Conservation (phyloP, 2,113 vertebrate genomes). For the Hippocampus mohnikei region DNA sequence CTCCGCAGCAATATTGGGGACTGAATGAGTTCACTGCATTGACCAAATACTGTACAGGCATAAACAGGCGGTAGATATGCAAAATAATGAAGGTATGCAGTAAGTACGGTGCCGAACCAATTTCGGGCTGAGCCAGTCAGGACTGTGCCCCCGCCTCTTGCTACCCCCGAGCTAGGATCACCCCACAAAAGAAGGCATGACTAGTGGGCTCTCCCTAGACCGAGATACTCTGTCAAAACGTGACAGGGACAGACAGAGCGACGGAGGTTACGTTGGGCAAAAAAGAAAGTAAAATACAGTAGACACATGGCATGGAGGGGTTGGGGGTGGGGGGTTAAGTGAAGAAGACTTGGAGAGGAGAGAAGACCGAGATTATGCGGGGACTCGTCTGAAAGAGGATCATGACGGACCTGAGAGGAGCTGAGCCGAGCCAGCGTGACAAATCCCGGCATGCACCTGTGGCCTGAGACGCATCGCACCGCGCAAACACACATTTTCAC, state of each 20-base stretch:
- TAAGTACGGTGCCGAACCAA: background rate
- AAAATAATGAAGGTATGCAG: background rate
- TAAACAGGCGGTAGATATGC: background rate
- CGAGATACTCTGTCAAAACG: constrained; percentile 4
- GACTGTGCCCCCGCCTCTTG: background rate
- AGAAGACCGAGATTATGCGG: constrained; percentile 42
- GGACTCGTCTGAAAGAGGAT: constrained; percentile 68
- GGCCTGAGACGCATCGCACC: constrained; percentile 1
- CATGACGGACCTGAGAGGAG: constrained; percentile 65
- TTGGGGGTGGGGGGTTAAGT: background rate
- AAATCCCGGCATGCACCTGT: constrained; percentile 64
- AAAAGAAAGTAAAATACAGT: background rate
- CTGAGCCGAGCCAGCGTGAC: constrained; percentile 52
- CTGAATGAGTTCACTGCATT: background rate
- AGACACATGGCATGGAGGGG: background rate
- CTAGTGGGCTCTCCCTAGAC: constrained; percentile 26
- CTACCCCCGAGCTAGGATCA: constrained; percentile 18
- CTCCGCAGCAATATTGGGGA: no score
- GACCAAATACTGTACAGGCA: background rate
- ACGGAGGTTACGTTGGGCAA: background rate
- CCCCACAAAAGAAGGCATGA: constrained; percentile 35
- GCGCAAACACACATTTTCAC: background rate
- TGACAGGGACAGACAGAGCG: background rate
- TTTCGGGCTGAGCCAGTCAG: constrained; percentile 5
- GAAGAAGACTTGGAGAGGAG: background rate